Base-by-base conservation (phyloP, 2,888 invertebrate genomes). In the Steinernema hermaphroditum region DNA sequence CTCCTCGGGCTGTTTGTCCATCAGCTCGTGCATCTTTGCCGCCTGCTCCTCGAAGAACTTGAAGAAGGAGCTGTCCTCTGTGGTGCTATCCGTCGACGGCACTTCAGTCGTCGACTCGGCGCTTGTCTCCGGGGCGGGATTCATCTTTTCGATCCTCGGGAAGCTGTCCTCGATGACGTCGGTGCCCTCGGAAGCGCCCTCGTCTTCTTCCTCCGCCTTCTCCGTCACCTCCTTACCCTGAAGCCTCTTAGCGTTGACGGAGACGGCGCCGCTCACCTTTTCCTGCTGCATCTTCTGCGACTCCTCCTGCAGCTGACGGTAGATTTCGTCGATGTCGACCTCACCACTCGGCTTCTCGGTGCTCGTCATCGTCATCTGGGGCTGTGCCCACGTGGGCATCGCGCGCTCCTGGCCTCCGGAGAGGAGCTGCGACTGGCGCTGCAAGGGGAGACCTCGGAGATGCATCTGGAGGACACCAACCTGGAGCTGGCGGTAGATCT, bases 401-500 rank as follows among this genome's bases (percentile, higher is more conserved):
- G 54, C 24, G 2, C 54, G 54, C 27, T 54, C 54, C 54, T 54
- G 54, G 27, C 27, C 27, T 14, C 54, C 54, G 54, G 54, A 54
- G 27, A 54, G 54, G 6, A 54, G 54, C 27, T 54, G 54, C 27
- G 54, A 54, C 54, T 54, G 54, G 27, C 54, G 54, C 54, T 54
- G 54, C 2, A 54, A 54, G 9, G 6, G 41, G 14, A 41, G 41
- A 14, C 9, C 14, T 14, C 8, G 9, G 14, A 41, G 41, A 41
- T 14, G 14, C 41, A 41, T 41, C 14, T 6, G 19, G 4, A 16
- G 4, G 4, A 46, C 4, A n/a, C 19, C 46, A 8, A 54, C 54
- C 54, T 54, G 54, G 27, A 54, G 54, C 27, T 54, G 54, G 54
- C 54, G 54, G 54, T 54, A 54, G 54, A 54, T 54, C 54, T 54